Evolutionary conservation across 2,888 invertebrate genomes (phyloP), one percentile per base, ranked within the genome.

Genomic region (Arge pagana): DNA sequence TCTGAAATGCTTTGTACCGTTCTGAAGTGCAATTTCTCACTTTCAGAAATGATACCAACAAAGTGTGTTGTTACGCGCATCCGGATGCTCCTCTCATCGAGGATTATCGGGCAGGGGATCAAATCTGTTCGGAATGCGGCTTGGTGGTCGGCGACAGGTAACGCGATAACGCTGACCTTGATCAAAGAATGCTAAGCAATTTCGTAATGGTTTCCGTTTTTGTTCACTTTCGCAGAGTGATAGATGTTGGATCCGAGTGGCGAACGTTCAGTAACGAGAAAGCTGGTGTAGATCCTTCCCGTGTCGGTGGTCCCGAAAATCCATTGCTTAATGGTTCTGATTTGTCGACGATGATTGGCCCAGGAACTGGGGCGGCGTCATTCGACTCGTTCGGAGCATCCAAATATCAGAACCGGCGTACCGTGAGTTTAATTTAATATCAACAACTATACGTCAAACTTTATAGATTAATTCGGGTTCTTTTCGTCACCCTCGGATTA

Each of bases 241-340:
- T 99, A 60, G 99, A 99, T 79, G 99, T 99, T n/a, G 97, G 99
- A 26, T 97, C 98, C 3, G 99, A 99, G 79, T 99, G 99, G 99
- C 85, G 99, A 75, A 99, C 98, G 54, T 99, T 99, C 78, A 96
- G 96, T 71, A 99, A 98, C 76, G 99, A 99, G 74, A 97, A 96
- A 71, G 88, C 90, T 48, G 92, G 94, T 6, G 93, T 93, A 0
- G 99, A 99, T 78, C 97, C 98, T 3, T 96, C 96, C 79, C 96
- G 99, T 90, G 99, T 99, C 58, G 99, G 99, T 81, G 97, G 97
- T 0, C 95, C 98, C 0, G 99, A 99, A 81, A 99, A 99, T 80
- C 94, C 96, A 0, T 80, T 99, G 3, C 81, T 99, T 0, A 93
- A 92, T 66, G 96, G 98, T 0, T 92, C 95, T 35, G 98, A 99